A percentile compares a stretch with the other conserved stretches of the same genome.
Evolutionary conservation across 1,140 invertebrate genomes (phyloP).

Genomic region (Solen grandis): DNA sequence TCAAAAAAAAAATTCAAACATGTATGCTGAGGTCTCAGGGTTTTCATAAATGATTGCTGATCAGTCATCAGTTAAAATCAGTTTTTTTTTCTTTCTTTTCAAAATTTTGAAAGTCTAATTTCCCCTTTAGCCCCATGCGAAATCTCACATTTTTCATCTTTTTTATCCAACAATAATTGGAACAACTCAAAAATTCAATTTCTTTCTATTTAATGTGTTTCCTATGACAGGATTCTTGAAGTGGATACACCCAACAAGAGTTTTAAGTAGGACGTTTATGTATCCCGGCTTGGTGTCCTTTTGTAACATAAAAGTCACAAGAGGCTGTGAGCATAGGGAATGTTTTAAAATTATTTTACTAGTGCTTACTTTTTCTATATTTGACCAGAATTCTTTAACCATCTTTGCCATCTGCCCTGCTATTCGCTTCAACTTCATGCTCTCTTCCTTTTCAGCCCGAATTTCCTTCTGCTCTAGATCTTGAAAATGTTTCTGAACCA

Average conservation of each 20-base stretch:
- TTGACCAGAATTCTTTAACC: conserved; percentile 96
- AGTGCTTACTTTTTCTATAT: conserved; percentile 92
- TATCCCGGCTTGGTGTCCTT: not conserved
- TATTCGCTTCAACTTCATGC: conserved; percentile 91
- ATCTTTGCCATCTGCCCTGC: conserved; percentile 95
- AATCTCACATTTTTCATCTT: too few relatives aligned
- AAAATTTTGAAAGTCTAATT: too few relatives aligned
- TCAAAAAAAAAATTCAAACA: too few relatives aligned
- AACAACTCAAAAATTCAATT: too few relatives aligned
- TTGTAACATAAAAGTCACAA: not conserved
- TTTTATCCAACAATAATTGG: too few relatives aligned
- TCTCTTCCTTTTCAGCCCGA: conserved; percentile 95
- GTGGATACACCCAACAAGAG: not conserved
- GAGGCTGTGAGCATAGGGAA: not conserved
- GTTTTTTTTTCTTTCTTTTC: too few relatives aligned
- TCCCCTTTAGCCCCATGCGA: too few relatives aligned
- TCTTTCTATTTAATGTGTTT: too few relatives aligned
- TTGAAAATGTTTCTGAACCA: conserved; percentile 98
- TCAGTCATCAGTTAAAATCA: too few relatives aligned
- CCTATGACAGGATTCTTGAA: too few relatives aligned
- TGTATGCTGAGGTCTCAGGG: too few relatives aligned
- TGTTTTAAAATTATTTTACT: not conserved
- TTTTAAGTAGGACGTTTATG: not conserved
- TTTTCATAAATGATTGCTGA: too few relatives aligned
- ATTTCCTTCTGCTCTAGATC: conserved; percentile 94